These are phyloP conservation scores for Zaprionus gabonicus DNA, from an alignment of 1,140 invertebrate genomes.

Conservation along the genomic window DNA sequence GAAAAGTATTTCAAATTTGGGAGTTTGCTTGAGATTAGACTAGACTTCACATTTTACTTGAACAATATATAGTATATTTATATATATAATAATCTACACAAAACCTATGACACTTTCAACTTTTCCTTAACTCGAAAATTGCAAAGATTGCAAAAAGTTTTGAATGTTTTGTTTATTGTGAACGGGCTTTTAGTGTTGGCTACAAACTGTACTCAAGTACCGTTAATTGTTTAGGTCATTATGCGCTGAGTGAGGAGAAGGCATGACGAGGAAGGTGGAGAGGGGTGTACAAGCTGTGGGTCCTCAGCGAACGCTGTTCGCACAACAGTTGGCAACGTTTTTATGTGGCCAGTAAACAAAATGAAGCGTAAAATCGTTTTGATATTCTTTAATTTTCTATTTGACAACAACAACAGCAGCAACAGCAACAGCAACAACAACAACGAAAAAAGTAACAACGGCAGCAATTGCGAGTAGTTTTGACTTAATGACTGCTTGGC, in stretches of 20 bases:
- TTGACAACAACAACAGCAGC: slow-evolving; percentile 19
- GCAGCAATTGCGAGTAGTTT: slow-evolving; percentile 29
- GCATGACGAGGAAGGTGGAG: no score
- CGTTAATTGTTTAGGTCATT: background rate
- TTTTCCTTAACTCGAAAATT: background rate
- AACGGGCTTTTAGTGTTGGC: background rate
- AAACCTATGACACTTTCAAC: background rate
- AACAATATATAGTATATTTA: no score
- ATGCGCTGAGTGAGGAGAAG: background rate
- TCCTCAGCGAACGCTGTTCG: no score
- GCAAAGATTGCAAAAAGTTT: background rate
- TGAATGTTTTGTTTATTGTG: background rate
- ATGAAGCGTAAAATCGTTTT: slow-evolving; percentile 17
- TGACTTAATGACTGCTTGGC: slow-evolving; percentile 56
- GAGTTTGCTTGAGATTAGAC: no score
- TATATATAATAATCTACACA: background rate
- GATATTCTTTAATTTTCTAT: slow-evolving; percentile 7
- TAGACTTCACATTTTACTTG: no score
- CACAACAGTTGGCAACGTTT: background rate
- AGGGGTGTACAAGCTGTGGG: background rate
- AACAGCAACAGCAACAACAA: slow-evolving; percentile 9
- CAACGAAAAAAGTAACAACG: background rate
- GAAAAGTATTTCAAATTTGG: no score
- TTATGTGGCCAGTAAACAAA: slow-evolving; percentile 8
- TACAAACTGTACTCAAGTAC: background rate